phyloP scores from a whole-genome alignment of 2,888 invertebrate species.

The Eulithis prunata region DNA sequence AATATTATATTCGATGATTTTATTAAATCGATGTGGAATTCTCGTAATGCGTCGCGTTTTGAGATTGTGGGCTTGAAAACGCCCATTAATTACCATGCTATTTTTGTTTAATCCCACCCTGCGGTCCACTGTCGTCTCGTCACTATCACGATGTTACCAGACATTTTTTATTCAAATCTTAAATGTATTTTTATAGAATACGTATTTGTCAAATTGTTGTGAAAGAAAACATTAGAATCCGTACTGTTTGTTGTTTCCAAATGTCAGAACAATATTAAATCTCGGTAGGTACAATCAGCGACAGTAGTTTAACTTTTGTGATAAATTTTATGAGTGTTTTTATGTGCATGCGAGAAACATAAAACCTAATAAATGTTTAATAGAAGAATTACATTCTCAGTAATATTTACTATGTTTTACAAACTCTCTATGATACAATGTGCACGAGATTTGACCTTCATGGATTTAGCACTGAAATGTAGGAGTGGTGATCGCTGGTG shows the following conservation, averaged over 20 bases:
- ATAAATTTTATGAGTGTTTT: neutral
- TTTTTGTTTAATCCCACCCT: slow-evolving; percentile 78
- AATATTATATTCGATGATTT: slow-evolving; percentile 51
- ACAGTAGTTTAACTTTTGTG: slow-evolving; percentile 1
- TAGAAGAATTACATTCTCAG: neutral
- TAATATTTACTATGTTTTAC: neutral
- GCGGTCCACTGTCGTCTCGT: slow-evolving; percentile 67
- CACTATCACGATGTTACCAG: slow-evolving; percentile 58
- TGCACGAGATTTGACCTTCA: too few species aligned
- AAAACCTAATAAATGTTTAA: slow-evolving; percentile 1
- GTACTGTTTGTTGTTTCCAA: slow-evolving; percentile 8
- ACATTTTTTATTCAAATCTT: slow-evolving; percentile 51
- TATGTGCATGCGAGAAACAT: slow-evolving; percentile 1
- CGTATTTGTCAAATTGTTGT: slow-evolving; percentile 13
- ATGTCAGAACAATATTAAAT: slow-evolving; percentile 9
- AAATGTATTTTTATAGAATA: slow-evolving; percentile 31
- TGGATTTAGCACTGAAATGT: too few species aligned
- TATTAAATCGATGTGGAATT: slow-evolving; percentile 59
- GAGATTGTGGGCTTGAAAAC: slow-evolving; percentile 70
- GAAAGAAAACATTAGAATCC: slow-evolving; percentile 3
- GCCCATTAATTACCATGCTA: slow-evolving; percentile 76
- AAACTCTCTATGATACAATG: neutral
- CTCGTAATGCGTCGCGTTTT: slow-evolving; percentile 65
- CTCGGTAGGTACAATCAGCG: neutral
- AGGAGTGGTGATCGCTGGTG: too few species aligned